Conservation (phyloP, 2,797 vertebrate species). For the Loriculus beryllinus region DNA sequence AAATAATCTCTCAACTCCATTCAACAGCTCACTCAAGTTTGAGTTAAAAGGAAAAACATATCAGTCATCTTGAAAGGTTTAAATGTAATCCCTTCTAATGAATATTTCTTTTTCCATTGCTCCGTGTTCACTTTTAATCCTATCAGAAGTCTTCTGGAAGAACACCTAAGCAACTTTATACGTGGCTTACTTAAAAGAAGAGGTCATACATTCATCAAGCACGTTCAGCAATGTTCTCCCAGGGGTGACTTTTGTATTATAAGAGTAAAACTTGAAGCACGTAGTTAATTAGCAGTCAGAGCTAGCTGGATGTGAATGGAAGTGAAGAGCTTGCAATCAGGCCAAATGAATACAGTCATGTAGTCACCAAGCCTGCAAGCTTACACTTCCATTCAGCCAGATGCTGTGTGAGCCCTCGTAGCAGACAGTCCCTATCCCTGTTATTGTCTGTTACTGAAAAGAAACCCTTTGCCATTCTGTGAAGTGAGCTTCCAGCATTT, state of each 20-base stretch:
- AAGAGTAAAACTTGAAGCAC: not conserved
- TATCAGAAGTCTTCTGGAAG: not conserved
- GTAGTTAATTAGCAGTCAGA: not conserved
- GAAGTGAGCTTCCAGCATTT: not conserved
- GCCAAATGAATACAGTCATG: not conserved
- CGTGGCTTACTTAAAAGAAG: not conserved
- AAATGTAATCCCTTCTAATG: constrained; percentile 38
- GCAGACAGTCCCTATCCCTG: not conserved
- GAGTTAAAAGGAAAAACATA: constrained; percentile 9
- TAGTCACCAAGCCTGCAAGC: not conserved
- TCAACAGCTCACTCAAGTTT: constrained; percentile 18
- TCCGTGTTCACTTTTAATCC: constrained; percentile 11
- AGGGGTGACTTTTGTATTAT: not conserved
- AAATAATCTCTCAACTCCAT: constrained; percentile 25
- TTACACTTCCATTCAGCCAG: not conserved
- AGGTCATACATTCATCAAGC: not conserved
- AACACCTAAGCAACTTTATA: not conserved
- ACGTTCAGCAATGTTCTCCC: not conserved
- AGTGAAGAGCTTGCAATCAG: not conserved
- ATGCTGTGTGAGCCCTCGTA: not conserved
- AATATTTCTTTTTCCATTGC: constrained; percentile 11
- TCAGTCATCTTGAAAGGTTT: not conserved
- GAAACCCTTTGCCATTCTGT: not conserved
- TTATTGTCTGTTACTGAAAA: not conserved
- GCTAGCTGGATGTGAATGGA: not conserved